Evolutionary conservation across 2,888 invertebrate species (phyloP).

Genomic region (Microplitis deprimator): DNA sequence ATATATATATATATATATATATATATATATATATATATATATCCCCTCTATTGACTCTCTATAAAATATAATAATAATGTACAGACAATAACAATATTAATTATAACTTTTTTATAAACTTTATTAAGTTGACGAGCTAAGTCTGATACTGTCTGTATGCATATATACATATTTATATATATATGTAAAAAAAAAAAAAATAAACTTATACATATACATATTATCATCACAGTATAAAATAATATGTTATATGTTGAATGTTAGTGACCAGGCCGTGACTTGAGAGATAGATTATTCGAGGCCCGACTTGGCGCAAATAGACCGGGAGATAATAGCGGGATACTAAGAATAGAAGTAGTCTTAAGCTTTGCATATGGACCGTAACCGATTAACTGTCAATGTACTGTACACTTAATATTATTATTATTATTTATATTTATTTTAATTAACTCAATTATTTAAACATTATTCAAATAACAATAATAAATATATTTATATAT

Average conservation of each 20-base stretch:
- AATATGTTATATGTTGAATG: background rate
- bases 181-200: no score
- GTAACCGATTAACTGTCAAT: conserved; percentile 32
- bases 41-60: no score
- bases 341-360: conserved; percentile 60
- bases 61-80: no score
- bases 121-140: background rate
- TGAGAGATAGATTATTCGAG: conserved; percentile 24
- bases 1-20: no score
- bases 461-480: background rate
- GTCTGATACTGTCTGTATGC: no score
- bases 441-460: background rate
- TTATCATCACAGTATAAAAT: background rate
- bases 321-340: conserved; percentile 60
- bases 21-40: no score
- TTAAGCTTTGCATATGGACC: conserved; percentile 34
- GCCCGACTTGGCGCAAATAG: conserved; percentile 51
- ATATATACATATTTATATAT: background rate
- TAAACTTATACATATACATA: background rate
- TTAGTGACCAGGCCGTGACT: conserved; percentile 11
- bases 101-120: background rate
- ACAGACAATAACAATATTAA: background rate
- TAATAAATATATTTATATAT: background rate
- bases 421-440: background rate
- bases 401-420: background rate